A percentile compares a stretch with the other conserved stretches of the same genome.
Conservation (phyloP, 2,113 vertebrate genomes). For the Corythoichthys haematopterus region DNA sequence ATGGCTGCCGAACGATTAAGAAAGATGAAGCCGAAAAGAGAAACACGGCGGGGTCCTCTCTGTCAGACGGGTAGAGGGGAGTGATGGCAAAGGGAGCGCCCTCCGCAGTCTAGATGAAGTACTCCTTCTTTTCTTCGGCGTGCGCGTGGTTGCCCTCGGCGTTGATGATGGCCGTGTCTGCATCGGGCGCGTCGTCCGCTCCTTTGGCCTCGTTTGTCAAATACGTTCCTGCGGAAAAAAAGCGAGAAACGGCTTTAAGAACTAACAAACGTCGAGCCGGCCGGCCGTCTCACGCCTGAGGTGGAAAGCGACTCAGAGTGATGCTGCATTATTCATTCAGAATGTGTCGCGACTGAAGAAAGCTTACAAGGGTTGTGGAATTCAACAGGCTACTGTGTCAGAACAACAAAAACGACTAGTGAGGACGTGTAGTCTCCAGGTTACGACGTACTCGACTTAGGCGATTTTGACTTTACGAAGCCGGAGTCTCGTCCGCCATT, state of each 20-base stretch:
- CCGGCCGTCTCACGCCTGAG: conserved; percentile 7
- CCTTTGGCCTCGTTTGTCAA: conserved; percentile 99
- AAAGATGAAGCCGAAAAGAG: not conserved
- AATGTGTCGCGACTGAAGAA: not conserved
- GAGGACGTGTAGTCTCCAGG: not conserved
- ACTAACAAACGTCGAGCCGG: conserved; percentile 28
- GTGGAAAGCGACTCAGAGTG: too few relatives aligned
- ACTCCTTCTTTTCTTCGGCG: conserved; percentile 98
- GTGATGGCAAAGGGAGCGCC: conserved; percentile 54
- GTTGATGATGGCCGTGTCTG: conserved; percentile 98
- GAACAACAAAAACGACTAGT: not conserved
- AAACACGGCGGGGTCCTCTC: conserved; percentile 38
- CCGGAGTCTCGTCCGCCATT: too few relatives aligned
- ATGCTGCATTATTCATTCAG: not conserved
- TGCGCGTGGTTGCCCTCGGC: conserved; percentile 98
- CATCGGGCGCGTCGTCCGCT: conserved; percentile 95
- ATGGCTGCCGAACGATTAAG: conserved; percentile 14
- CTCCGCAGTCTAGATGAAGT: conserved; percentile 93
- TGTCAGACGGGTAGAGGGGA: conserved; percentile 22
- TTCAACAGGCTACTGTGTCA: not conserved
- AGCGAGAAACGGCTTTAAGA: not conserved
- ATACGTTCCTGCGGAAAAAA: conserved; percentile 82
- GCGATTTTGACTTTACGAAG: too few relatives aligned
- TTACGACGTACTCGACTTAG: too few relatives aligned
- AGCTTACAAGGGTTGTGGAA: not conserved